phyloP scores from a whole-genome alignment of 2,113 vertebrate species.

The Planiliza haematocheilus region DNA sequence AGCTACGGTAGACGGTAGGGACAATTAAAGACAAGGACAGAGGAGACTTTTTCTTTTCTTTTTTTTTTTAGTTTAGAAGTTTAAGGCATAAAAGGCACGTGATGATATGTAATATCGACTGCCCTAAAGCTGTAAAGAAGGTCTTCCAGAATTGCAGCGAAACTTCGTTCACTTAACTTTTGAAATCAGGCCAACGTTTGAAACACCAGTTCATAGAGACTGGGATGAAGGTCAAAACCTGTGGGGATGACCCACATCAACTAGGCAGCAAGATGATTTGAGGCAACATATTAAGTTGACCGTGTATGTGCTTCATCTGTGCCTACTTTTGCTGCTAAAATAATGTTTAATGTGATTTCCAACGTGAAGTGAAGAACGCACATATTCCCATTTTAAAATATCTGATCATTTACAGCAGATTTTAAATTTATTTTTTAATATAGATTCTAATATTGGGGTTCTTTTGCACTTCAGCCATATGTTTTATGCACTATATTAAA shows the following conservation, averaged over 20 bases:
- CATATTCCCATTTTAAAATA: background rate
- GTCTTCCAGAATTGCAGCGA: constrained; percentile 34
- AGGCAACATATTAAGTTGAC: background rate
- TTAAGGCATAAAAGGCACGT: constrained; percentile 21
- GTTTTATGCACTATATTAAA: constrained; percentile 47
- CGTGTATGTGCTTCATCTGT: constrained; percentile 28
- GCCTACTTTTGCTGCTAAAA: constrained; percentile 15
- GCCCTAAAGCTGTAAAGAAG: constrained; percentile 1
- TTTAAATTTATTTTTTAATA: background rate
- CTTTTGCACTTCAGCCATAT: constrained; percentile 41
- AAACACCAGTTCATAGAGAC: constrained; percentile 4
- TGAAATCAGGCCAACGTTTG: constrained; percentile 44
- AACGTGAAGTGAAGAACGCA: background rate
- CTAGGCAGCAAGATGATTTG: background rate
- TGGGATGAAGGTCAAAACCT: constrained; percentile 32
- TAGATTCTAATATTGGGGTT: constrained; percentile 44
- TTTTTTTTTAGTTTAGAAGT: no score
- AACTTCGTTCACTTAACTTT: constrained; percentile 19
- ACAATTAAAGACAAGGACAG: background rate
- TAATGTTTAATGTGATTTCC: constrained; percentile 3
- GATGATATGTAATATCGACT: background rate
- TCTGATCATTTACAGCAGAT: background rate
- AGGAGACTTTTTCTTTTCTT: no score
- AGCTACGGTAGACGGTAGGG: constrained; percentile 88
- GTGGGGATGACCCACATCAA: background rate